Conservation (phyloP, 2,797 vertebrate species). For the Prionace glauca region DNA sequence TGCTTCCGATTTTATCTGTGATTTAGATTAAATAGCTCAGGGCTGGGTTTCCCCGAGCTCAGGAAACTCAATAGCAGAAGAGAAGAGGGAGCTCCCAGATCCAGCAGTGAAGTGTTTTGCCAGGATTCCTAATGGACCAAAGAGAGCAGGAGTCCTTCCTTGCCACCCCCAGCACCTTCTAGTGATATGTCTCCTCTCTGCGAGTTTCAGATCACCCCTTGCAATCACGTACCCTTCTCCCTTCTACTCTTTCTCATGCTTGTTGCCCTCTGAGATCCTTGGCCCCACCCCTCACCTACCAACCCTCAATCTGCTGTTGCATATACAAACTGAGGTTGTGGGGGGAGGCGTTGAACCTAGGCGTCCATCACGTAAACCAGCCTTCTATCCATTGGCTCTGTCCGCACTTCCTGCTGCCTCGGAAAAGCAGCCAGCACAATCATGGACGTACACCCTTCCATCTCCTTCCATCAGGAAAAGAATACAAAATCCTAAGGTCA, state of each 20-base stretch:
- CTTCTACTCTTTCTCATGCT: too few species aligned
- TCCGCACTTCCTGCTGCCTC: too few species aligned
- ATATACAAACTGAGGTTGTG: not conserved
- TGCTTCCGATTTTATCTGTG: not conserved
- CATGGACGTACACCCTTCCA: too few species aligned
- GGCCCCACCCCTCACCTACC: not conserved
- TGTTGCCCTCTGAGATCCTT: not conserved
- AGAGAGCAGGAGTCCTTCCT: not conserved
- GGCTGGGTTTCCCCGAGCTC: not conserved
- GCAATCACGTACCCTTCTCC: not conserved
- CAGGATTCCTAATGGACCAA: not conserved
- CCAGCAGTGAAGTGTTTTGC: not conserved
- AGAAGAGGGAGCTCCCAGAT: not conserved
- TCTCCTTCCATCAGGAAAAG: too few species aligned
- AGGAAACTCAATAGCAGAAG: not conserved
- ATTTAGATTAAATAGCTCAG: not conserved
- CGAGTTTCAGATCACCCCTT: not conserved
- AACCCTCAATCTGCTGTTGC: not conserved
- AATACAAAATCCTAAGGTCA: too few species aligned
- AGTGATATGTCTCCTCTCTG: not conserved
- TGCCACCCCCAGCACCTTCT: not conserved
- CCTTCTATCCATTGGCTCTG: too few species aligned
- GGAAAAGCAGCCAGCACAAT: too few species aligned
- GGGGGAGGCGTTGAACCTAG: too few species aligned
- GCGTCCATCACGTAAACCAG: too few species aligned